Evolutionary conservation across 2,888 invertebrate species (phyloP).

Genomic region (Metacarcinus magister): DNA sequence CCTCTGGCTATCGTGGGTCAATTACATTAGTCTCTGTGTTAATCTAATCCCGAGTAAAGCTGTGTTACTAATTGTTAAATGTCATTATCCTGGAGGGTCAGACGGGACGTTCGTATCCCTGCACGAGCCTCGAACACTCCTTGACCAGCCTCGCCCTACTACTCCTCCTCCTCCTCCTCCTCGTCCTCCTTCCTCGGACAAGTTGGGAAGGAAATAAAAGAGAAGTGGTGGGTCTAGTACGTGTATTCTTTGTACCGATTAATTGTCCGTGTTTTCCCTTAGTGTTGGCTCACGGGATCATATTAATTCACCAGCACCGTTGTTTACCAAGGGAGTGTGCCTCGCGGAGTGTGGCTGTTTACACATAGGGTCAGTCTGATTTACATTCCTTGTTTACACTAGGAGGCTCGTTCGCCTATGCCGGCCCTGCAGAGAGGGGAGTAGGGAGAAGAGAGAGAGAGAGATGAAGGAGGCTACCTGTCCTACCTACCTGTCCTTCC

Average conservation of each 20-base stretch:
- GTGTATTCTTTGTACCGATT: background rate
- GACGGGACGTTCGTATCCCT: constrained; percentile 16
- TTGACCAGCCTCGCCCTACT: background rate
- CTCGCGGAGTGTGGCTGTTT: constrained; percentile 62
- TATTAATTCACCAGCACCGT: background rate
- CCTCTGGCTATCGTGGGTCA: constrained; percentile 78
- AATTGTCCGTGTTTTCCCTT: background rate
- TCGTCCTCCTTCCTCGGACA: background rate
- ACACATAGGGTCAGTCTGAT: constrained; percentile 71
- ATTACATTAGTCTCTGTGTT: constrained; percentile 78
- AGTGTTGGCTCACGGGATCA: constrained; percentile 15
- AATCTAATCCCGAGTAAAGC: constrained; percentile 79
- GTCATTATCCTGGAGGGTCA: constrained; percentile 66
- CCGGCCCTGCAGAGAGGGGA: constrained; percentile 42
- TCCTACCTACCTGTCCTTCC: background rate
- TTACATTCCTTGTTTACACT: constrained; percentile 66
- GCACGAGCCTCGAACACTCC: background rate
- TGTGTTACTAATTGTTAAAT: constrained; percentile 80
- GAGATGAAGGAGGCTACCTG: background rate
- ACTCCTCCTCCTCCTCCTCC: background rate
- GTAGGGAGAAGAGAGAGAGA: background rate
- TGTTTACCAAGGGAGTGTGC: constrained; percentile 27
- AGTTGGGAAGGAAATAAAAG: background rate
- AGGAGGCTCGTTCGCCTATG: constrained; percentile 47
- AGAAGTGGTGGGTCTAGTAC: background rate